Base-by-base conservation (phyloP, 2,888 invertebrate genomes). In the Hypselothyrea guttata region DNA sequence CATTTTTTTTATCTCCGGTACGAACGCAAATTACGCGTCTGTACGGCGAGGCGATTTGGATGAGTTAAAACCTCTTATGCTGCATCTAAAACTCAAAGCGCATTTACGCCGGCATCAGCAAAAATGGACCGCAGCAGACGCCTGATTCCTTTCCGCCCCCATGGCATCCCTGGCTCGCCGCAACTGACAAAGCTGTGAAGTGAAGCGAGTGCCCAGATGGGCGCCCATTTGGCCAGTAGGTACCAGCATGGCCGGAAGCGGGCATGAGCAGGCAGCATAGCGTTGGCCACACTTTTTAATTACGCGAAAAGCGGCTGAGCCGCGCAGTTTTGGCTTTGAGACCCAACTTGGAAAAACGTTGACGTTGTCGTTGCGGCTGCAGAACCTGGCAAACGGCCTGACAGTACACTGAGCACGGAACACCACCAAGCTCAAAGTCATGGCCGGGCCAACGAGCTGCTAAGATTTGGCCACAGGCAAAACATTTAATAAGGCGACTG, bases 251-350 rank as follows among this genome's bases (percentile, higher is more conserved):
- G 35, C 9, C n/a, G 15, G 9, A 1, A 12, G 13, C 11, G 11
- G 27, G 27, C 15, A 3, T n/a, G 0, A 2, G 48, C 31, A 11
- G 51, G 31, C 52, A 53, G 57, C 51, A 56, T 52, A 70, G 51
- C 52, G 68, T 53, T 75, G 49, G 75, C 86, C 81, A 62, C 84
- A 82, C 68, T 85, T 82, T 82, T 82, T 82, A 82, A 82, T 82
- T 82, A 82, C 86, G 81, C 86, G 75, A 81, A 82, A 69, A 82
- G 86, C 75, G 72, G 69, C 84, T 69, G 85, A 83, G 78, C 85
- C 75, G 86, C 86, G 86, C 84, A 77, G 84, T 77, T 85, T 85
- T 79, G 74, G 76, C 65, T 85, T 75, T 75, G 63, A 75, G 60
- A 38, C 52, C 63, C 53, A 46, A 58, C 45, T 35, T 38, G 31